These are phyloP conservation scores for Ameiurus melas DNA, from an alignment of 2,113 vertebrate genomes.

Conservation along the genomic window DNA sequence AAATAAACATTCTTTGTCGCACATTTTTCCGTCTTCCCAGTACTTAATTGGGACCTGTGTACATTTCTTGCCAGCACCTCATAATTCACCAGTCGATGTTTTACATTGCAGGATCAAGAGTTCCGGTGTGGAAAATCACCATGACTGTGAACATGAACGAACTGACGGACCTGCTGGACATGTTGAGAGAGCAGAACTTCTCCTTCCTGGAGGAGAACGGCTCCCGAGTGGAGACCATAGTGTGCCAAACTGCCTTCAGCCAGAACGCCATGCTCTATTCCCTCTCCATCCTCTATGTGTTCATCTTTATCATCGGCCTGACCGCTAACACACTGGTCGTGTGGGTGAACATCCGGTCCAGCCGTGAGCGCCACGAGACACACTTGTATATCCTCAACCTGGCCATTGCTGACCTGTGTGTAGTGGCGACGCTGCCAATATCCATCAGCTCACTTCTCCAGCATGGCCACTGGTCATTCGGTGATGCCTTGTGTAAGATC, in stretches of 20 bases:
- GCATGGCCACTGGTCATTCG: constrained; percentile 87
- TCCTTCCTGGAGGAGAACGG: constrained; percentile 68
- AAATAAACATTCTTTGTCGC: constrained; percentile 53
- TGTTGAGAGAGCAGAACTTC: constrained; percentile 80
- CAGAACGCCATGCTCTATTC: constrained; percentile 75
- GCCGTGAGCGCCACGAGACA: constrained; percentile 81
- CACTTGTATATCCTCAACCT: constrained; percentile 90
- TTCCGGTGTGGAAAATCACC: neutral
- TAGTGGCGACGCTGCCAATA: constrained; percentile 84
- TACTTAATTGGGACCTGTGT: constrained; percentile 8
- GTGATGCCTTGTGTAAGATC: constrained; percentile 82
- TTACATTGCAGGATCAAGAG: constrained; percentile 41
- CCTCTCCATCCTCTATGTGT: constrained; percentile 82
- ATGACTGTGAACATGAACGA: constrained; percentile 64
- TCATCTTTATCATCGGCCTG: constrained; percentile 87
- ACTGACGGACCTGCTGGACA: constrained; percentile 71
- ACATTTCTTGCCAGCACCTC: neutral
- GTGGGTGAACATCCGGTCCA: constrained; percentile 84
- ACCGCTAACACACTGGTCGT: constrained; percentile 85
- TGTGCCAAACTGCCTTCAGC: constrained; percentile 72
- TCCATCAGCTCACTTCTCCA: constrained; percentile 86
- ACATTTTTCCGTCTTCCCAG: constrained; percentile 33
- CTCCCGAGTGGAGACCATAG: constrained; percentile 74
- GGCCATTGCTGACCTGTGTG: constrained; percentile 85
- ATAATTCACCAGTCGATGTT: constrained; percentile 17